Evolutionary conservation across 2,113 vertebrate genomes (phyloP).

Genomic region (Cyprinodon brontotheroides): DNA sequence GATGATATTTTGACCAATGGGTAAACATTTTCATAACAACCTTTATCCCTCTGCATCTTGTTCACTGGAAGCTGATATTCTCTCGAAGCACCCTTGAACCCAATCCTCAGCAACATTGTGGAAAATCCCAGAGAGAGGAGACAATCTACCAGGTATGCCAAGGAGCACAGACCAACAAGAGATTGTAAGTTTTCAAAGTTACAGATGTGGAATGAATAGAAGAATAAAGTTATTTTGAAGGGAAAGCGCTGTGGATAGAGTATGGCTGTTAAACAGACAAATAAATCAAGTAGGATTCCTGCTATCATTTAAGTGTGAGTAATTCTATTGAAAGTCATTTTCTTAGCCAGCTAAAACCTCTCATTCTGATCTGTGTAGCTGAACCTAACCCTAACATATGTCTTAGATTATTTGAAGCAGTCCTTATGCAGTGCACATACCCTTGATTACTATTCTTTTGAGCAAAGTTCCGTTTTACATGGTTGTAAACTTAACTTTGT

Average conservation of each 20-base stretch:
- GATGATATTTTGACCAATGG: too few species aligned
- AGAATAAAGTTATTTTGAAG: not conserved
- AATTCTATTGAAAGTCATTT: not conserved
- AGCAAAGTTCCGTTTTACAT: not conserved
- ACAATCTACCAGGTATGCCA: not conserved
- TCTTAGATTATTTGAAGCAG: not conserved
- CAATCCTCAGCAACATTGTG: not conserved
- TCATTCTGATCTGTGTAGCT: not conserved
- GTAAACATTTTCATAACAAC: not conserved
- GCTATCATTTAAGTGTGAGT: not conserved
- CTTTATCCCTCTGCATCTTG: too few species aligned
- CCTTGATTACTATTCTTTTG: not conserved
- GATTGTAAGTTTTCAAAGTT: not conserved
- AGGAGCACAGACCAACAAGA: not conserved
- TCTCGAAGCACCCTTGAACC: too few species aligned
- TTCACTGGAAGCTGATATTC: too few species aligned
- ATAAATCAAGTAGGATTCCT: not conserved
- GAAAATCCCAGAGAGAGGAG: not conserved
- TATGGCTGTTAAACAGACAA: not conserved
- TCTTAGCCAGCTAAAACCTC: not conserved
- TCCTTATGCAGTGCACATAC: not conserved
- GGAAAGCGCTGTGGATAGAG: not conserved
- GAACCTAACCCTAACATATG: not conserved
- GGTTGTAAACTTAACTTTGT: not conserved
- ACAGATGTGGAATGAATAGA: not conserved